Evolutionary conservation across 2,113 vertebrate species (phyloP), one percentile per base, ranked within the genome.

Genomic region (Hassar affinis): DNA sequence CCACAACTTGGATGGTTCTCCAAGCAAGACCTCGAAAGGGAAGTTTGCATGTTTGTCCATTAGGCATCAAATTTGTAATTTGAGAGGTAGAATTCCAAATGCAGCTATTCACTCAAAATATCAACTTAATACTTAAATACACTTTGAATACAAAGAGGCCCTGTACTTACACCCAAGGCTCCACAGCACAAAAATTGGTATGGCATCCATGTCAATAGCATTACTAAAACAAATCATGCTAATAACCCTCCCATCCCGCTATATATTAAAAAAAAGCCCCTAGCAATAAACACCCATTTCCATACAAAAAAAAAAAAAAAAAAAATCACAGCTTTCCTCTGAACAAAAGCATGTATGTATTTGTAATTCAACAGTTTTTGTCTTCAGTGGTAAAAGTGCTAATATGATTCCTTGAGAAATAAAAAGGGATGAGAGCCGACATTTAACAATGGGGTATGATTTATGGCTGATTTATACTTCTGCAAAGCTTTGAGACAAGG

Each of bases 351-450:
- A 68, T 78, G 77, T 85, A 82, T 72, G 90, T 87, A 62, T 84
- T 77, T 64, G 59, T 59, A 79, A 80, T 82, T 76, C 74, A 84
- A 75, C 62, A 72, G 89, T 89, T 92, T 89, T 88, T 84, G 81
- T 90, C 89, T 92, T 92, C 89, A 90, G 90, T 91, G 90, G 89
- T 89, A 89, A 93, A 94, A 94, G 94, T 95, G 94, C 94, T 94
- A 91, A 91, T 92, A 92, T 92, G 90, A 93, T 91, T 94, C 89
- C 90, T 88, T 90, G 90, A 92, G 90, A 91, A 85, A 90, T 87
- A 88, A 86, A n/a, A 84, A 83, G 69, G 86, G 89, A 91, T 86
- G 87, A 88, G 75, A 85, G 89, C 45, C 17, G 66, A 75, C 84
- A 78, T 88, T 69, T 71, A 83, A 80, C 72, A 76, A 57, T 5